Conservation (phyloP, 2,113 vertebrate species). For the Microtus montanus region DNA sequence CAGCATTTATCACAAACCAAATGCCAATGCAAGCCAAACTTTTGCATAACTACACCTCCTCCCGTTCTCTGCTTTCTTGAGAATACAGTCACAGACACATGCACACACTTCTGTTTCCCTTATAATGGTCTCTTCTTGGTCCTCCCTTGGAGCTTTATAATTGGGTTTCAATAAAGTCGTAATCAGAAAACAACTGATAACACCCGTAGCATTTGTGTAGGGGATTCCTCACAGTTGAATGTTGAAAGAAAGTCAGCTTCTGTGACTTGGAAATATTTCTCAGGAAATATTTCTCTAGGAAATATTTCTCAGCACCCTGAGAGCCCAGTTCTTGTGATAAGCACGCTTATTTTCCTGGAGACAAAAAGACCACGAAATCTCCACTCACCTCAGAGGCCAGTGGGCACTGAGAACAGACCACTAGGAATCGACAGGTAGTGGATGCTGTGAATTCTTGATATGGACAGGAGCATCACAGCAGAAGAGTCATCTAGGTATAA, state of each 20-base stretch:
- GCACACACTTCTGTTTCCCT: background rate
- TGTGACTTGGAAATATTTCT: slow-evolving; percentile 55
- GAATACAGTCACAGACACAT: background rate
- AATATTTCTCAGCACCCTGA: slow-evolving; percentile 60
- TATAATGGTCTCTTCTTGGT: background rate
- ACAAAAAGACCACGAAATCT: background rate
- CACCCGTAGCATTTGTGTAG: background rate
- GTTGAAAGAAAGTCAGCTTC: background rate
- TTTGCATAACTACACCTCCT: background rate
- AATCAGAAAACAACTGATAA: slow-evolving; percentile 39
- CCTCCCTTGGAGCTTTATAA: background rate
- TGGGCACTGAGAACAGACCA: background rate
- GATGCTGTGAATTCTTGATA: background rate
- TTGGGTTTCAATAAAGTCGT: background rate
- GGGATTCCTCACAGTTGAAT: background rate
- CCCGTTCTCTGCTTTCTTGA: background rate
- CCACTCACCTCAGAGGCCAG: background rate
- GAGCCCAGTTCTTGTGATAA: background rate
- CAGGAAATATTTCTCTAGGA: slow-evolving; percentile 17
- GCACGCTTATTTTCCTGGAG: background rate
- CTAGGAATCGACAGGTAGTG: background rate
- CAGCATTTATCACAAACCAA: slow-evolving; percentile 7
- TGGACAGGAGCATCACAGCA: background rate
- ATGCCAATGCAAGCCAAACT: background rate
- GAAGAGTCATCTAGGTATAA: background rate